Conservation (phyloP, 2,797 vertebrate species). For the Urosaurus nigricauda region DNA sequence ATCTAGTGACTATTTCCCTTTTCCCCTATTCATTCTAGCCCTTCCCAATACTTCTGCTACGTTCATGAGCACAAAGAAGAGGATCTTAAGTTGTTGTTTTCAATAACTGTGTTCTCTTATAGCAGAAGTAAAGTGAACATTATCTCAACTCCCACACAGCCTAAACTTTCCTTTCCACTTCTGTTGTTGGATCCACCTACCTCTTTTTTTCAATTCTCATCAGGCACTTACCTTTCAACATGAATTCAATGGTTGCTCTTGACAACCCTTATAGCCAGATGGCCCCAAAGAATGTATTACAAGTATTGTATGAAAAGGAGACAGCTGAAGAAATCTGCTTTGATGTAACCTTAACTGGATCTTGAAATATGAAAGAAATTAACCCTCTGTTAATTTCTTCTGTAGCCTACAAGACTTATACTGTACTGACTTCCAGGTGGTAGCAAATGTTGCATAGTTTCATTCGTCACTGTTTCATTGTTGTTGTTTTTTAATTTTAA, state of each 20-base stretch:
- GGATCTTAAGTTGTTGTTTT: not conserved
- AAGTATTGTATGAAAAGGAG: not conserved
- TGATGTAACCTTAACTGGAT: not conserved
- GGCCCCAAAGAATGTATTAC: not conserved
- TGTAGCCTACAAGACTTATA: conserved; percentile 2
- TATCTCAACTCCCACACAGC: not conserved
- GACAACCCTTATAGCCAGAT: conserved; percentile 7
- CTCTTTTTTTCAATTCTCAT: not conserved
- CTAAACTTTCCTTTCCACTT: not conserved
- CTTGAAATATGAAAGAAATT: conserved; percentile 16
- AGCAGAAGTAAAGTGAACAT: not conserved
- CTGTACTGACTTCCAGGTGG: not conserved
- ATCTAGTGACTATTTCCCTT: not conserved
- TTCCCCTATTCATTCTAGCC: not conserved
- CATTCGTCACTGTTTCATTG: not conserved
- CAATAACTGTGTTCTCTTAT: not conserved
- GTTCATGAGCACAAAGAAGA: not conserved
- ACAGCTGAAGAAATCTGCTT: not conserved
- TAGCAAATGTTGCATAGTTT: not conserved
- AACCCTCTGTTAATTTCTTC: not conserved
- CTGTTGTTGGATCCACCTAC: not conserved
- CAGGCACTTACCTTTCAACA: not conserved
- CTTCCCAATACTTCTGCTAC: not conserved
- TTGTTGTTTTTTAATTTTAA: too few species aligned
- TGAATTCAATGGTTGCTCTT: conserved; percentile 14